These are phyloP conservation scores for Carapus acus DNA, from an alignment of 2,797 vertebrate genomes.

Conservation along the genomic window DNA sequence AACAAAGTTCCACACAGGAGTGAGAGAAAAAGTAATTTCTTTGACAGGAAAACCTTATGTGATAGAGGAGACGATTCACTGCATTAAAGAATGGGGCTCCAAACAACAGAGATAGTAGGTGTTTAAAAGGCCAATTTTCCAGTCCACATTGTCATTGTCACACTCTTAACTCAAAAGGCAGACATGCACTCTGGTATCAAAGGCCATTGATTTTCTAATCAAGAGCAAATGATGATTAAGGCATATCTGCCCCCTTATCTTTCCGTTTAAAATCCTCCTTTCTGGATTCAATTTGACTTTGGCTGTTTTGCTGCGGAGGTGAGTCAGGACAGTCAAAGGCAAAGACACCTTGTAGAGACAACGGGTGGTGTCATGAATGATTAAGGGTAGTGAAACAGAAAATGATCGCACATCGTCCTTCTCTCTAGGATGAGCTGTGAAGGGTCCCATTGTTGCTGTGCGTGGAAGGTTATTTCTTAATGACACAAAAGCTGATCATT, in stretches of 20 bases:
- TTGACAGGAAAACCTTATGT: conserved; percentile 75
- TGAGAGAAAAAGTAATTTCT: conserved; percentile 69
- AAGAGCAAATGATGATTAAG: conserved; percentile 78
- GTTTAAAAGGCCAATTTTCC: conserved; percentile 76
- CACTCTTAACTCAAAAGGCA: conserved; percentile 74
- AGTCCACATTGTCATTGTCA: conserved; percentile 76
- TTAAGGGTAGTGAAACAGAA: conserved; percentile 55
- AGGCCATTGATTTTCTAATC: conserved; percentile 81
- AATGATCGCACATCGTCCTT: conserved; percentile 50
- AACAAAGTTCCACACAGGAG: conserved; percentile 69
- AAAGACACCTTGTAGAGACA: conserved; percentile 71
- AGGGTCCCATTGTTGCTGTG: conserved; percentile 19
- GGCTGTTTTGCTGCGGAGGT: conserved; percentile 63
- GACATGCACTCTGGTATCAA: conserved; percentile 76
- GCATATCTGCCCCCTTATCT: conserved; percentile 78
- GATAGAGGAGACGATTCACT: conserved; percentile 70
- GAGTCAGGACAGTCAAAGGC: conserved; percentile 64
- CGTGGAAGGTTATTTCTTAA: conserved; percentile 29
- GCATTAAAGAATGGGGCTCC: conserved; percentile 68
- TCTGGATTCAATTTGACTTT: conserved; percentile 74
- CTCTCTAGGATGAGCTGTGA: conserved; percentile 26
- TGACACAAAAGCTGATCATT: conserved; percentile 33
- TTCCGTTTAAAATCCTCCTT: conserved; percentile 73
- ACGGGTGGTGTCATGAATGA: conserved; percentile 59
- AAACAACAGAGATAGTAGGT: conserved; percentile 71